Percentiles rank a stretch among this genome's conserved stretches.
Conservation (phyloP, 2,797 vertebrate species). For the Neosalanx taihuensis region DNA sequence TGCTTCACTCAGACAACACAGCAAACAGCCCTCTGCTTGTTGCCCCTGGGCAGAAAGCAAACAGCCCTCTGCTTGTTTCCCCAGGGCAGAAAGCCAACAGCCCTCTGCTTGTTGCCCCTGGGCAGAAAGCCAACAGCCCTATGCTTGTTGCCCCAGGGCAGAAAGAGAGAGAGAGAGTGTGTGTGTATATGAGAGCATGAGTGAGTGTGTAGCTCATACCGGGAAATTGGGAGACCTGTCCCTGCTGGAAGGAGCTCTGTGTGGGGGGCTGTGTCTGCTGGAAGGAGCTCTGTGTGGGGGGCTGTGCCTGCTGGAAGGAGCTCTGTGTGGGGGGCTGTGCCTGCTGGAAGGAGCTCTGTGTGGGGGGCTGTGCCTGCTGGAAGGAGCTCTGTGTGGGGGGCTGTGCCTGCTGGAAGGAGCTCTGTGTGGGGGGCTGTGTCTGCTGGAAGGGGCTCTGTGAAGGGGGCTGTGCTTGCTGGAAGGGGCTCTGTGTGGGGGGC, state of each 20-base stretch:
- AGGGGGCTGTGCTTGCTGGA: constrained; percentile 57
- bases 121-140: too few species aligned
- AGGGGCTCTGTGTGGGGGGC: constrained; percentile 78
- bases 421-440: constrained; percentile 30
- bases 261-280: constrained; percentile 40
- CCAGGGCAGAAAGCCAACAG: too few species aligned
- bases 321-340: constrained; percentile 31
- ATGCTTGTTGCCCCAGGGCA: too few species aligned
- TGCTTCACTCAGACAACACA: background rate
- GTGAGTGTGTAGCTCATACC: constrained; percentile 57
- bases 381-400: constrained; percentile 81
- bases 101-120: too few species aligned
- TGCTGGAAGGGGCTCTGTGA: constrained; percentile 72
- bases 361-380: constrained; percentile 45
- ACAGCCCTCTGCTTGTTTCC: background rate
- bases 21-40: background rate
- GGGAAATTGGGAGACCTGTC: constrained; percentile 84
- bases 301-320: constrained; percentile 70
- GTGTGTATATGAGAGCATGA: too few species aligned
- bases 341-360: constrained; percentile 72
- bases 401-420: constrained; percentile 69
- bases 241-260: constrained; percentile 73
- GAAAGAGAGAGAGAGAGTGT: too few species aligned
- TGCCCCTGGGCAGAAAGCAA: too few species aligned
- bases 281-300: constrained; percentile 81